Conservation (phyloP, 2,113 vertebrate species). For the Anarhynchus alexandrinus region DNA sequence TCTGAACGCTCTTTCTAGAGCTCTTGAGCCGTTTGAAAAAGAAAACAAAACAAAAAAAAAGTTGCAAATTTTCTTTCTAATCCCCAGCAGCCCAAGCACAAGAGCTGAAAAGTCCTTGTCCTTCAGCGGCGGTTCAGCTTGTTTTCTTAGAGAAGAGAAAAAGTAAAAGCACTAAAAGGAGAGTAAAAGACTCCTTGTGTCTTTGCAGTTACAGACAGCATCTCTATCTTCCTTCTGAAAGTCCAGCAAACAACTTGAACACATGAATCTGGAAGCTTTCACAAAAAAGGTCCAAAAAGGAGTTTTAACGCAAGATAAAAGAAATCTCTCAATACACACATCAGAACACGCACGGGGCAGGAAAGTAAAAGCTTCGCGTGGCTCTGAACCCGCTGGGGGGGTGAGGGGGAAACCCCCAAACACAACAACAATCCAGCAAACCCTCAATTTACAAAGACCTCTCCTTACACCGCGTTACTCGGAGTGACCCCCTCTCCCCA, state of each 20-base stretch:
- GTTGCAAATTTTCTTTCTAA: not conserved
- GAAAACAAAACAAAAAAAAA: not conserved
- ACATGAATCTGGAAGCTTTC: not conserved
- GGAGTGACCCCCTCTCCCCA: not conserved
- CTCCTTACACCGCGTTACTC: not conserved
- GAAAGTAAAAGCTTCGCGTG: not conserved
- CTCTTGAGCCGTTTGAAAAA: not conserved
- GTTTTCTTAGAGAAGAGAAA: not conserved
- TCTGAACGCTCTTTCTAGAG: not conserved
- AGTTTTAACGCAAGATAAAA: not conserved
- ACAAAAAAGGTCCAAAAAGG: not conserved
- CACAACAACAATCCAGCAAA: not conserved
- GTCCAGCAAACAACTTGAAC: not conserved
- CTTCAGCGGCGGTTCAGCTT: not conserved
- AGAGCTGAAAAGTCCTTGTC: not conserved
- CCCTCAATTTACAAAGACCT: not conserved
- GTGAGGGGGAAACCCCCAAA: rapidly evolving
- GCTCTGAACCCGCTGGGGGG: not conserved
- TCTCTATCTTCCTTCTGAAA: not conserved
- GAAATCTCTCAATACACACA: not conserved
- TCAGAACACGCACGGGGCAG: not conserved
- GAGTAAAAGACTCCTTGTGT: too few species aligned
- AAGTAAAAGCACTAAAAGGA: too few species aligned
- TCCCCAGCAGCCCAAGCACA: not conserved
- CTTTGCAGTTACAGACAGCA: not conserved